A percentile compares a stretch with the other conserved stretches of the same genome.
These are phyloP conservation scores for Brachyopa scutellaris DNA, from an alignment of 2,888 invertebrate genomes.

Conservation along the genomic window DNA sequence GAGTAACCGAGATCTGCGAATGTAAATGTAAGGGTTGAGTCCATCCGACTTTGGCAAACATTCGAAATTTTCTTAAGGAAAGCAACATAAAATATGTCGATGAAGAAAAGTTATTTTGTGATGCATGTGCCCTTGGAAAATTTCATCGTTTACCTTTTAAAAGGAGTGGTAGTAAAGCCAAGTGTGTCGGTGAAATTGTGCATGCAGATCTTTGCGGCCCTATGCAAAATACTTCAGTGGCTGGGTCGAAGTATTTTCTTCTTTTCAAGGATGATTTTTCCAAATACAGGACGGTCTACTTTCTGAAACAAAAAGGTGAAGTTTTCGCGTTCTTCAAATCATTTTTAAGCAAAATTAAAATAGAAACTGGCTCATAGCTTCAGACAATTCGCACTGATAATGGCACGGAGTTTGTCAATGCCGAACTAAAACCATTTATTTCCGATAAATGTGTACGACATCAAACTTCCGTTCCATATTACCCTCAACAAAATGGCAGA, in stretches of 20 bases:
- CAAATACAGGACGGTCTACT: slow-evolving; percentile 64
- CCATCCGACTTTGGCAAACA: slow-evolving; percentile 73
- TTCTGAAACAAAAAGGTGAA: slow-evolving; percentile 68
- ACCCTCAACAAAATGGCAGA: slow-evolving; percentile 78
- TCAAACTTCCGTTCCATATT: slow-evolving; percentile 75
- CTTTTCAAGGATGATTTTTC: slow-evolving; percentile 72
- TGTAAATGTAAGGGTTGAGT: slow-evolving; percentile 28
- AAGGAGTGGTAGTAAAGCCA: slow-evolving; percentile 53
- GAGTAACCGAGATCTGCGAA: slow-evolving; percentile 12
- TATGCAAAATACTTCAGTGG: slow-evolving; percentile 67
- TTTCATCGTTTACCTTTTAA: slow-evolving; percentile 66
- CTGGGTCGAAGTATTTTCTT: slow-evolving; percentile 70
- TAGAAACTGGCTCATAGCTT: slow-evolving; percentile 66
- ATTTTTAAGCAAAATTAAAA: slow-evolving; percentile 71
- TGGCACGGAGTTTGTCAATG: slow-evolving; percentile 74
- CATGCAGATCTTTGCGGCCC: slow-evolving; percentile 73
- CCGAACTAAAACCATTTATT: slow-evolving; percentile 68
- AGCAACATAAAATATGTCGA: slow-evolving; percentile 57
- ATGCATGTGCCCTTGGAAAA: slow-evolving; percentile 73
- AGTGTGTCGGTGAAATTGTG: slow-evolving; percentile 62
- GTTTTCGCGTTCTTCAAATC: slow-evolving; percentile 43
- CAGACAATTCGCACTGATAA: slow-evolving; percentile 74
- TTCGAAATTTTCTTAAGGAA: slow-evolving; percentile 59
- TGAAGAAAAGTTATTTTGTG: slow-evolving; percentile 61
- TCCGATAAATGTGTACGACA: slow-evolving; percentile 72